Evolutionary conservation across 2,888 invertebrate genomes (phyloP).

Genomic region (Hirtodrosophila alboralis): DNA sequence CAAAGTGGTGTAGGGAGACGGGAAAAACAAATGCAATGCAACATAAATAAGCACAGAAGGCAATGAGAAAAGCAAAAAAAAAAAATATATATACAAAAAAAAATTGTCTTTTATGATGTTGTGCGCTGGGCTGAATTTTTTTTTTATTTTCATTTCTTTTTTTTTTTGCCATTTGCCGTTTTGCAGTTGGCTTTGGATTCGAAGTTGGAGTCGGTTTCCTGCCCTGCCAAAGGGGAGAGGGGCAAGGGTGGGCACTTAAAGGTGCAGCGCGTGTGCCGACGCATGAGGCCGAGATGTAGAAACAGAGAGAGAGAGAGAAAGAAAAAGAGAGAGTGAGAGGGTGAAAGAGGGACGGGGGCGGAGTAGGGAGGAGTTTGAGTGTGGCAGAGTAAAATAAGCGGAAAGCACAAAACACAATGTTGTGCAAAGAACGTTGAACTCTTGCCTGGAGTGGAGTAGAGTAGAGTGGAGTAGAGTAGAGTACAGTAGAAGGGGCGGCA

Average conservation of each 20-base stretch:
- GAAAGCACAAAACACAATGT: slow-evolving; percentile 79
- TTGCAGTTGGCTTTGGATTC: slow-evolving; percentile 19
- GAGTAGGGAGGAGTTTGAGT: neutral
- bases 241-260: slow-evolving; percentile 57
- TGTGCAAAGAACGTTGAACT: slow-evolving; percentile 79
- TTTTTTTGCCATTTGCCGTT: slow-evolving; percentile 36
- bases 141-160: slow-evolving; percentile 36
- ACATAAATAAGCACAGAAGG: slow-evolving; percentile 69
- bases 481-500: too few relatives aligned
- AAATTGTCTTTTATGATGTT: slow-evolving; percentile 76
- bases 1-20: slow-evolving; percentile 1
- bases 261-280: slow-evolving; percentile 77
- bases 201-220: slow-evolving; percentile 49
- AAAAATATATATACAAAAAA: slow-evolving; percentile 34
- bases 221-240: slow-evolving; percentile 40
- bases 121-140: slow-evolving; percentile 42
- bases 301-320: slow-evolving; percentile 11
- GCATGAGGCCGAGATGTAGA: slow-evolving; percentile 44
- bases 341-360: neutral
- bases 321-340: too few relatives aligned
- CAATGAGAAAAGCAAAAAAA: slow-evolving; percentile 28
- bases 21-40: slow-evolving; percentile 53
- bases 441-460: slow-evolving; percentile 45
- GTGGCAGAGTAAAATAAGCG: slow-evolving; percentile 70
- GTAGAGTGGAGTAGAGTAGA: slow-evolving; percentile 33